Base-by-base conservation (phyloP, 2,113 vertebrate genomes). In the Argyrosomus japonicus region DNA sequence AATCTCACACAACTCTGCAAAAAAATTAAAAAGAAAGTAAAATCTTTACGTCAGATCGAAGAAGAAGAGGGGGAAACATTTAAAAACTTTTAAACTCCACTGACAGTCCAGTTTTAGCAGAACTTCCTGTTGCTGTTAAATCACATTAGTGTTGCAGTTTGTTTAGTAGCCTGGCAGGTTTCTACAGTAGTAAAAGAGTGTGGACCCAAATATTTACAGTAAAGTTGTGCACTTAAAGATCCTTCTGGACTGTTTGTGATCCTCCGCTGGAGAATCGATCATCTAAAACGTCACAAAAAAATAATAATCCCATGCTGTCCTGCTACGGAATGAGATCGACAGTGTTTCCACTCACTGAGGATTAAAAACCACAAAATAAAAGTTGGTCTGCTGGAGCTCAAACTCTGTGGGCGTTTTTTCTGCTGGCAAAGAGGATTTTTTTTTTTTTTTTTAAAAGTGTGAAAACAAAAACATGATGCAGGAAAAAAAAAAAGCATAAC, bases 121-220 rank as follows among this genome's bases (percentile, higher is more conserved):
- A 53, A 77, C 13, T 65, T 57, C 45, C 58, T 23, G 67, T 72
- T 29, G 56, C 73, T 67, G 64, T 77, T 77, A 58, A 68, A 67
- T 88, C 82, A 80, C 75, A 70, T 88, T 85, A 85, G 81, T 86
- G 60, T 65, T 67, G 77, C 68, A 71, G 69, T 80, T 82, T 88
- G 36, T 40, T 67, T 75, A 68, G 75, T 88, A 77, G 87, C 82
- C 82, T 81, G 85, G 88, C 79, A 85, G 83, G 82, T 90, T 91
- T 88, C 64, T 89, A 92, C 92, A 94, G 90, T 92, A 93, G 89
- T 93, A 87, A 90, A 93, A 87, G 82, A 87, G 88, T 87, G 83
- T 83, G 88, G 82, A 93, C 89, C 87, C 76, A 43, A 83, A 73
- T 94, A 95, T 94, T 93, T 93, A 94, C 94, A 95, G 89, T 91